Conservation (phyloP, 2,113 vertebrate genomes). For the Actenoides hombroni region DNA sequence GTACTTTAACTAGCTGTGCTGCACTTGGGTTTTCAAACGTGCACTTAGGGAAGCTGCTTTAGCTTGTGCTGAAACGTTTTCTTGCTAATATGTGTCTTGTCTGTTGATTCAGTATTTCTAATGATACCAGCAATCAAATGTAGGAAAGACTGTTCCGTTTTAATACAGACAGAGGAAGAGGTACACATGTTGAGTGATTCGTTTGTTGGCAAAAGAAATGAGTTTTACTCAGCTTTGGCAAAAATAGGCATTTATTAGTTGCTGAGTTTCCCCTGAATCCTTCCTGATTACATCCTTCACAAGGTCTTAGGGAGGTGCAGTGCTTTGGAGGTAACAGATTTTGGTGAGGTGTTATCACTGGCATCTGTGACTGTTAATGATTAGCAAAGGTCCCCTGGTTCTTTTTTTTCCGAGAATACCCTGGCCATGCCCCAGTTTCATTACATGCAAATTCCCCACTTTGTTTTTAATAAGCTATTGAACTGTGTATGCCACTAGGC, state of each 20-base stretch:
- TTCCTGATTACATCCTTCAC: neutral
- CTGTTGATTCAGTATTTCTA: neutral
- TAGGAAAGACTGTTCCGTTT: neutral
- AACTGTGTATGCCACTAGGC: constrained; percentile 39
- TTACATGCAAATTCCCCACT: constrained; percentile 24
- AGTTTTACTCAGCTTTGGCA: neutral
- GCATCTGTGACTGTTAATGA: neutral
- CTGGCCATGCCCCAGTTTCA: constrained; percentile 31
- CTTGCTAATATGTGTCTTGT: neutral
- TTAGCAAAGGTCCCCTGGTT: constrained; percentile 22
- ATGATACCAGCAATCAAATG: neutral
- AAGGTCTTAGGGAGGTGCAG: neutral
- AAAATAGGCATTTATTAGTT: neutral
- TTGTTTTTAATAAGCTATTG: constrained; percentile 51
- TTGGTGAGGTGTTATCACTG: neutral
- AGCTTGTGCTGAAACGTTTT: neutral
- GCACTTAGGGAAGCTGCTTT: neutral
- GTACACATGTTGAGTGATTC: neutral
- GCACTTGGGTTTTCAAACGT: neutral
- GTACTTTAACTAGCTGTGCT: neutral
- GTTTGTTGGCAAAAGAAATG: neutral
- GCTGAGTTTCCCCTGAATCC: neutral
- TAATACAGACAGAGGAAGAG: neutral
- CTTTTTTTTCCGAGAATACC: constrained; percentile 43
- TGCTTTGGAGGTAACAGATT: constrained; percentile 16